Conservation (phyloP, 1,140 invertebrate species). For the Hormaphis cornu region DNA sequence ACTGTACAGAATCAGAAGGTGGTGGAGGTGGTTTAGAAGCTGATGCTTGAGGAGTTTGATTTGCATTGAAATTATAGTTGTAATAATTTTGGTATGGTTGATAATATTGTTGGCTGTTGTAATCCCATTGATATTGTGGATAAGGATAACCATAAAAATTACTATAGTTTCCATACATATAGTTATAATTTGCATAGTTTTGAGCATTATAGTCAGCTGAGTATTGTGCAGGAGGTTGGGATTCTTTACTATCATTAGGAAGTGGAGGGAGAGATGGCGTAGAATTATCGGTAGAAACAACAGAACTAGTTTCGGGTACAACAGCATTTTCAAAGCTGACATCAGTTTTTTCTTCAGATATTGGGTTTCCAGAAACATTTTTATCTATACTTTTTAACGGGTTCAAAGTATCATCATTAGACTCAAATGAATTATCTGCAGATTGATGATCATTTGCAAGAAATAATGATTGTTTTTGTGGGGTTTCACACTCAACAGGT, state of each 20-base stretch:
- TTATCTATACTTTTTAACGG: not conserved
- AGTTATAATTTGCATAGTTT: constrained; percentile 11
- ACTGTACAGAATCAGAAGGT: not conserved
- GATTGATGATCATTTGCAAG: not conserved
- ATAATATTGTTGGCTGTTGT: constrained; percentile 31
- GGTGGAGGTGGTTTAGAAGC: constrained; percentile 4
- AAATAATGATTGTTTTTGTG: not conserved
- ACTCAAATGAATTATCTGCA: not conserved
- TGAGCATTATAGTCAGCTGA: constrained; percentile 5
- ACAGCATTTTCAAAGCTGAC: not conserved
- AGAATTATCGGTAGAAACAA: not conserved
- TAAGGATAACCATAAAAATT: constrained; percentile 29
- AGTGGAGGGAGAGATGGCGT: not conserved
- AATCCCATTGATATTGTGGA: constrained; percentile 29
- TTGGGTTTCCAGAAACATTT: not conserved
- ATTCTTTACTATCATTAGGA: not conserved
- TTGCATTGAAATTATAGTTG: constrained; percentile 17
- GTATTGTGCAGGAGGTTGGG: not conserved
- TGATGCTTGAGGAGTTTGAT: not conserved
- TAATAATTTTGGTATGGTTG: constrained; percentile 31
- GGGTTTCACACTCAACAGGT: not conserved
- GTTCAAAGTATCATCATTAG: not conserved
- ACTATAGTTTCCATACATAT: constrained; percentile 1
- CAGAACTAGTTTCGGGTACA: not conserved
- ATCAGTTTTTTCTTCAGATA: not conserved